Evolutionary conservation across 2,797 vertebrate species (phyloP), one percentile per base, ranked within the genome.

Genomic region (Urophycis tenuis): DNA sequence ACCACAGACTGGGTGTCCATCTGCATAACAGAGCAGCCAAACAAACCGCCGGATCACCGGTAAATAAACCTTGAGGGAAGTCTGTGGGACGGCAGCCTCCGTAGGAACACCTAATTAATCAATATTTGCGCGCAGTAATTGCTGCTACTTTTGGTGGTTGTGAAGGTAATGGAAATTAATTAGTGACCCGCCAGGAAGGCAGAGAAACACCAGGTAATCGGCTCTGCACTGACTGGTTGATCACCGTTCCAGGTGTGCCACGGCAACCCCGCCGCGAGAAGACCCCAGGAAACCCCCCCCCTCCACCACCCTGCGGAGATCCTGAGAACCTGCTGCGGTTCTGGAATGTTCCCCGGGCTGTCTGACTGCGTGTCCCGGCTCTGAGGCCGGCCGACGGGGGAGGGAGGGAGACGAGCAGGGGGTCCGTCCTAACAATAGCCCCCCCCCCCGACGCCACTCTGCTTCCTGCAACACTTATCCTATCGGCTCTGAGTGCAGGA

Each of bases 71-170:
- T 89, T 92, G 87, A 90, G 86, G 84, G 79, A 82, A 92, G 88
- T 91, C 87, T 87, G 91, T 84, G 89, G 91, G 93, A 74, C 74
- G 89, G 12, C 39, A 41, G 39, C 45, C 53, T 94, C 89, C 90
- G 92, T 93, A 90, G 90, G 90, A 91, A 87, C 87, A 92, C 91
- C 92, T 95, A 96, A 96, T 96, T 95, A 95, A 97, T 97, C 95
- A 95, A 93, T 95, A 94, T 95, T 96, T 96, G 95, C 83, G 92
- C 92, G 92, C 92, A 91, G 91, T 95, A 95, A 96, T 96, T 97
- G 93, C 92, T 93, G 92, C 91, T 94, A 91, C 93, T 95, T 93
- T 78, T 91, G 92, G 93, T 92, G 89, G 53, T 60, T 93, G 94
- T 88, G 84, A 93, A 91, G 91, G 80, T 96, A 95, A 95, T 94